These are phyloP conservation scores for Micrastur ruficollis DNA, from an alignment of 2,797 vertebrate species.

Conservation along the genomic window DNA sequence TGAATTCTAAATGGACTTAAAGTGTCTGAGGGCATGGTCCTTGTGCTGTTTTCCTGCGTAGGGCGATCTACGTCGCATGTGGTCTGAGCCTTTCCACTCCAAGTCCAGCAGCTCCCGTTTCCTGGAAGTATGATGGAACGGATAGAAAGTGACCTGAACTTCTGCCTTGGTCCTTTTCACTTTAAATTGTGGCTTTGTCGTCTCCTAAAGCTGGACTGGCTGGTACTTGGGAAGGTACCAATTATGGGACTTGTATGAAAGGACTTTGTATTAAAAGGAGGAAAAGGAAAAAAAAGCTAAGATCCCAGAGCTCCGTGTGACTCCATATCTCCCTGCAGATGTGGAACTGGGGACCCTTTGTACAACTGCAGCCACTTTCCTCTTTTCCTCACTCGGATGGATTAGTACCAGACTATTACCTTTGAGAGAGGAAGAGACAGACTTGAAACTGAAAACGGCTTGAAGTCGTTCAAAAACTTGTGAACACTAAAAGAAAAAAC, in stretches of 20 bases:
- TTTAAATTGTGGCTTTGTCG: constrained; percentile 63
- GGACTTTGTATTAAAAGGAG: constrained; percentile 39
- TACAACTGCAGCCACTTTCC: constrained; percentile 56
- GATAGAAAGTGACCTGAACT: constrained; percentile 68
- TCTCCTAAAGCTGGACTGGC: constrained; percentile 68
- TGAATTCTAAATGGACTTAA: not conserved
- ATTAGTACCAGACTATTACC: constrained; percentile 58
- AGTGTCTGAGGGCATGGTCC: not conserved
- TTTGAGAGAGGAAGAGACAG: constrained; percentile 53
- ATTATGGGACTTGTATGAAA: constrained; percentile 50
- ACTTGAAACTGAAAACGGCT: constrained; percentile 61
- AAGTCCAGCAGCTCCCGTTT: constrained; percentile 95
- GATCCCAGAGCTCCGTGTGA: not conserved
- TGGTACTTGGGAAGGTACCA: constrained; percentile 61
- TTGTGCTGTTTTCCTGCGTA: constrained; percentile 52
- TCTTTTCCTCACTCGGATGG: constrained; percentile 20
- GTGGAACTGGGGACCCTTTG: constrained; percentile 39
- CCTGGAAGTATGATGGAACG: constrained; percentile 97
- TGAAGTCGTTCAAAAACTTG: constrained; percentile 54
- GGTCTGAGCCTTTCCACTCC: constrained; percentile 98
- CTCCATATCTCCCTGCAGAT: constrained; percentile 11
- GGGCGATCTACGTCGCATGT: constrained; percentile 98
- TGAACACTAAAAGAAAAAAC: constrained; percentile 71
- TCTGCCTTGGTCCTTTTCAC: constrained; percentile 68
- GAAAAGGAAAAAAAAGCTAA: constrained; percentile 8